These are phyloP conservation scores for Montipora capitata DNA, from an alignment of 92 coral and sea anemone genomes.

Conservation along the genomic window DNA sequence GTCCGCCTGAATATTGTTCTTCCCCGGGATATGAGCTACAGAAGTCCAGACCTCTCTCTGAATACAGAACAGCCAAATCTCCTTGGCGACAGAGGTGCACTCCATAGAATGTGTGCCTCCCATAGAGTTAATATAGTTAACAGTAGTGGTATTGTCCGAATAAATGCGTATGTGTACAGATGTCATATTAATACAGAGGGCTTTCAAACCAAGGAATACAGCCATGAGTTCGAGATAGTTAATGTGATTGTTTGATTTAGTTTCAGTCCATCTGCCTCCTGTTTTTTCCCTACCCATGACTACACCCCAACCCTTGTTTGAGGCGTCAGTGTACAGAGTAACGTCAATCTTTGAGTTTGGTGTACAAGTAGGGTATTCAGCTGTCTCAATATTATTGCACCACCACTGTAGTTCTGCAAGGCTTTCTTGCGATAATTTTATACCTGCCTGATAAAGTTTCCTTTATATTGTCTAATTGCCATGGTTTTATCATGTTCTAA, in stretches of 20 bases:
- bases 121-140: slow-evolving; percentile 53
- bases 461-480: too few species aligned
- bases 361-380: slow-evolving; percentile 1
- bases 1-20: slow-evolving; percentile 42
- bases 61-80: slow-evolving; percentile 36
- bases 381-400: slow-evolving; percentile 6
- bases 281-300: slow-evolving; percentile 20
- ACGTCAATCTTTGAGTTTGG: neutral
- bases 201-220: slow-evolving; percentile 27
- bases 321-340: slow-evolving; percentile 55
- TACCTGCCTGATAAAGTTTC: too few species aligned
- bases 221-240: slow-evolving; percentile 35
- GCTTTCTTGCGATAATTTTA: too few species aligned
- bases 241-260: slow-evolving; percentile 7
- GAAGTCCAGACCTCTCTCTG: slow-evolving; percentile 10
- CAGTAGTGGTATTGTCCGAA: slow-evolving; percentile 53
- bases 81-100: slow-evolving; percentile 26
- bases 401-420: too few species aligned
- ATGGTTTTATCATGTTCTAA: too few species aligned
- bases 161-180: slow-evolving; percentile 19
- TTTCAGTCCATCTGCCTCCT: slow-evolving; percentile 17
- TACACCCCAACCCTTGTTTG: slow-evolving; percentile 50
- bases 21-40: slow-evolving; percentile 51
- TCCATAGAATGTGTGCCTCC: slow-evolving; percentile 57
- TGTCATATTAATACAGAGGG: slow-evolving; percentile 10